Evolutionary conservation across 2,113 vertebrate genomes (phyloP), one percentile per base, ranked within the genome.

Genomic region (Apaloderma vittatum): DNA sequence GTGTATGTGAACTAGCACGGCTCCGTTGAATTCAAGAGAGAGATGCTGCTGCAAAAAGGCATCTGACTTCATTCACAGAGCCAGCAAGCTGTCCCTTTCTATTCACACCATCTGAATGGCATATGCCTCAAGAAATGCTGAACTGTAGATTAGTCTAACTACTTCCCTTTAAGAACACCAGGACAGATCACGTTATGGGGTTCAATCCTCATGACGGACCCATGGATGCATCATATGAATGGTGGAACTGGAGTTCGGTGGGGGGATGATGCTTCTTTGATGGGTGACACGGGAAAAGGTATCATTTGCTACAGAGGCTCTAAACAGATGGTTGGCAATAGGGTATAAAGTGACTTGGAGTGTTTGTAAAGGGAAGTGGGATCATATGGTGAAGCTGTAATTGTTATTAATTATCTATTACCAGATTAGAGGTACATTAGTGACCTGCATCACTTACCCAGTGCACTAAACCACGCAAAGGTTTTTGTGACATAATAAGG

Each of bases 371-470:
- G 58, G 72, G 83, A 90, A 85, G 54, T 46, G 68, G 94, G 95
- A 95, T 96, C 88, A 43, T 48, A 43, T 32, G 32, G 83, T 4
- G 2, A 75, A 85, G 76, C 48, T 62, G 88, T 82, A 94, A 92
- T 86, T 11, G 9, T 89, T 95, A 92, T 96, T 97, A 94, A 96
- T 96, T 92, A 92, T 76, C 86, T 89, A 16, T 92, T 92, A 93
- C 76, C 92, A 85, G 86, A 93, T 95, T 89, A 95, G 88, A 95
- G 94, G 73, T 67, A 48, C 90, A 52, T 49, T 79, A 91, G 86
- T 75, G 94, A 97, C 93, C 92, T 75, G 65, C 73, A 88, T 34
- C 79, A 83, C 88, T 92, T 77, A 65, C 6, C 66, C 88, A 32
- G 65, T 15, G 76, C 75, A 86, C 76, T 83, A 79, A 96, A 79